Evolutionary conservation across 1,140 invertebrate species (phyloP).

Genomic region (Drosophila paulistorum): DNA sequence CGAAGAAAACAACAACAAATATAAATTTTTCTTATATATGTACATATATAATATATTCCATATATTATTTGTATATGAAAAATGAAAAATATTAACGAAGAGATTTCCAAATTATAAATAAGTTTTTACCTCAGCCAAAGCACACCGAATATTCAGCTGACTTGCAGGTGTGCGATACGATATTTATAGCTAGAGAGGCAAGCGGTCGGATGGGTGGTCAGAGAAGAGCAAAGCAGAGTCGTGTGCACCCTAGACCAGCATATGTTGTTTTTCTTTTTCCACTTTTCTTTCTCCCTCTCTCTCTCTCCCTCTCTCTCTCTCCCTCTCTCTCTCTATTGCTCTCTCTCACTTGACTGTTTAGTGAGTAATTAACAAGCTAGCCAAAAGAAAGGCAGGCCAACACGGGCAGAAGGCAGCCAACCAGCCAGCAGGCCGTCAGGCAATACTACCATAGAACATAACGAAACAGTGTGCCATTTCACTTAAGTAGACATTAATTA

Average conservation of each 20-base stretch:
- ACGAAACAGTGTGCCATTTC: slow-evolving; percentile 63
- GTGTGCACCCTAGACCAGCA: slow-evolving; percentile 60
- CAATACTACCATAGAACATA: slow-evolving; percentile 35
- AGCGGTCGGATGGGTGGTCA: slow-evolving; percentile 1
- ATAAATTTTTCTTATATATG: slow-evolving; percentile 24
- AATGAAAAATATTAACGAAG: slow-evolving; percentile 33
- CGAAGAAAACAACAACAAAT: slow-evolving; percentile 12
- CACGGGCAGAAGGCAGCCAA: slow-evolving; percentile 4
- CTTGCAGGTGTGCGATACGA: slow-evolving; percentile 71
- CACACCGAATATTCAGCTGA: background rate
- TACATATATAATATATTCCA: slow-evolving; percentile 31
- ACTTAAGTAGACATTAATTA: slow-evolving; percentile 80
- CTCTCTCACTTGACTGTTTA: slow-evolving; percentile 56
- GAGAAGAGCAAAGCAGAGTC: slow-evolving; percentile 18
- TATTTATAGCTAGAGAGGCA: slow-evolving; percentile 62
- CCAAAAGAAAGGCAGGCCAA: slow-evolving; percentile 25
- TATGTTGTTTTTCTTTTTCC: slow-evolving; percentile 47
- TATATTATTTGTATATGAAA: slow-evolving; percentile 40
- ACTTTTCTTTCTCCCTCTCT: slow-evolving; percentile 20
- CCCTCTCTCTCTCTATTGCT: background rate
- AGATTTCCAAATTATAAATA: slow-evolving; percentile 80
- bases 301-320: background rate
- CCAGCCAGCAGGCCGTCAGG: background rate
- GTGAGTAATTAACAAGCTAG: slow-evolving; percentile 74
- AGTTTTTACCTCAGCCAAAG: slow-evolving; percentile 70